Evolutionary conservation across 2,113 vertebrate genomes (phyloP).

Genomic region (Capreolus pygargus): DNA sequence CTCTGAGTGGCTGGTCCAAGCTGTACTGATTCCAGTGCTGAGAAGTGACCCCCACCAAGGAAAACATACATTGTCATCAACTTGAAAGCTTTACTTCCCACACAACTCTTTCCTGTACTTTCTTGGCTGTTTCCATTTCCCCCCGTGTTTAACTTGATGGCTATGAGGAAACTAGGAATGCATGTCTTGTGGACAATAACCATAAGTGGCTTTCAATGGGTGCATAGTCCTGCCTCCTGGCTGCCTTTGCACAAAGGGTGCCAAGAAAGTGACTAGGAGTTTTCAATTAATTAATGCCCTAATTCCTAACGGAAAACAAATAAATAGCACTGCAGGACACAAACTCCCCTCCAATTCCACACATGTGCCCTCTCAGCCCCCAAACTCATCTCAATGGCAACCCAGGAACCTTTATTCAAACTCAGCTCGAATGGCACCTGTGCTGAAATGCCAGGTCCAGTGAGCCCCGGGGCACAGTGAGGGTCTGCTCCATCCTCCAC

Average conservation of each 20-base stretch:
- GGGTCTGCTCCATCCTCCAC: not conserved
- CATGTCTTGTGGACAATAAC: too few species aligned
- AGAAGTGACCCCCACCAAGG: too few species aligned
- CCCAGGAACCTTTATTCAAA: not conserved
- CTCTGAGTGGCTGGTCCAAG: not conserved
- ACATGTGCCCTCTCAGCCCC: not conserved
- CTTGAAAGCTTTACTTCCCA: not conserved
- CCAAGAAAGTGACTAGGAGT: not conserved
- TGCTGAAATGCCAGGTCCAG: not conserved
- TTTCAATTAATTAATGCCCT: not conserved
- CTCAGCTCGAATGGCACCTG: not conserved
- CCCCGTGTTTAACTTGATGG: not conserved
- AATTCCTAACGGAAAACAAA: not conserved
- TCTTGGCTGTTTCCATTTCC: not conserved
- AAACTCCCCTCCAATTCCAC: not conserved
- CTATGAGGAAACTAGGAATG: not conserved
- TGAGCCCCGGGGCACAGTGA: not conserved
- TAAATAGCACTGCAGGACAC: not conserved
- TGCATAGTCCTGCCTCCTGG: not conserved
- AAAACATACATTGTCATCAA: not conserved
- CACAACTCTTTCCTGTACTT: not conserved
- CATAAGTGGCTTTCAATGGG: not conserved
- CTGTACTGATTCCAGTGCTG: not conserved
- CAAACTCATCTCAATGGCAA: conserved; percentile 27
- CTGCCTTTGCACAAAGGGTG: not conserved